Percentiles rank a stretch among this genome's conserved stretches.
These are phyloP conservation scores for Clusia tigrina DNA, from an alignment of 2,888 invertebrate species.

Conservation along the genomic window DNA sequence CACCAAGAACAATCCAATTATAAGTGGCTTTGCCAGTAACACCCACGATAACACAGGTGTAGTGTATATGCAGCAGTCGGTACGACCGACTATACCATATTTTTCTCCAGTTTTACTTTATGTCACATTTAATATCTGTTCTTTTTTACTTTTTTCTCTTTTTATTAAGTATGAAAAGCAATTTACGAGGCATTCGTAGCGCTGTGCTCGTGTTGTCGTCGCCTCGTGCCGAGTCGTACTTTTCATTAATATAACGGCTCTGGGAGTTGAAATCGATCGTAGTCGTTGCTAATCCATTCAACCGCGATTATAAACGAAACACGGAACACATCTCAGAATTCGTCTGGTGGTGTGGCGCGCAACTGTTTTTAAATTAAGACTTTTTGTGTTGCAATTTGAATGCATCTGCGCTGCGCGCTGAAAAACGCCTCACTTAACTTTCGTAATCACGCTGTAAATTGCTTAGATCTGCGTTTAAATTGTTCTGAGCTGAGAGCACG, in stretches of 20 bases:
- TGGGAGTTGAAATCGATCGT: conserved; percentile 35
- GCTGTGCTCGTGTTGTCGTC: neutral
- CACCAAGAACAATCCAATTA: no score
- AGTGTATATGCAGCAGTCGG: no score
- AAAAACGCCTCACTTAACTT: no score
- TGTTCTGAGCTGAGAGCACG: neutral
- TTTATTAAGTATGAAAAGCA: neutral
- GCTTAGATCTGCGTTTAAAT: neutral
- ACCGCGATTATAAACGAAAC: no score
- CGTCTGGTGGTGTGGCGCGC: conserved; percentile 13
- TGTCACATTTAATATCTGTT: no score
- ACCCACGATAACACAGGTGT: no score
- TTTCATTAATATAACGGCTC: conserved; percentile 38
- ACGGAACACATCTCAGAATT: conserved; percentile 24
- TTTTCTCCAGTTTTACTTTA: no score
- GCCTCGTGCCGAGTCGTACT: neutral
- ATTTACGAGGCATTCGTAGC: neutral
- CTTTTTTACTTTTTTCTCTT: neutral
- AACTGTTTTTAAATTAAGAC: neutral
- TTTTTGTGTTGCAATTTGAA: neutral
- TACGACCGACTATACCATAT: no score
- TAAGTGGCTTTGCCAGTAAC: no score
- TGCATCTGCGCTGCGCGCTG: neutral
- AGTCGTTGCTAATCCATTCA: conserved; percentile 34
- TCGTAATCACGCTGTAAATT: neutral